Percentiles rank a stretch among this genome's conserved stretches.
phyloP scores from a whole-genome alignment of 2,797 vertebrate species.

The Gobionotothen gibberifrons region DNA sequence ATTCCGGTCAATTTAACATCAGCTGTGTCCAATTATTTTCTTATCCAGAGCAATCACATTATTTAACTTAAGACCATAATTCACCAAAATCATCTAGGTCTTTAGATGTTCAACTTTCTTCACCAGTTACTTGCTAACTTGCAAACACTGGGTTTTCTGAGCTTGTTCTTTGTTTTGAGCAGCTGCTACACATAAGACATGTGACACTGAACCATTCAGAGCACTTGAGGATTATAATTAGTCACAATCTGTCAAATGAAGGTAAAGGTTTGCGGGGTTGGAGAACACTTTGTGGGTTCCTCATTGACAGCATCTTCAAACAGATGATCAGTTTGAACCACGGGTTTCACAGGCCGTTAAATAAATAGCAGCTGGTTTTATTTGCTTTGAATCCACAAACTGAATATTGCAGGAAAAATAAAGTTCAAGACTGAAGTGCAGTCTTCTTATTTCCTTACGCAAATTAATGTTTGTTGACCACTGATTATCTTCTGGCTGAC shows the following conservation, averaged over 20 bases:
- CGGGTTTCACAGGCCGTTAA: too few species aligned
- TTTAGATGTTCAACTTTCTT: not conserved
- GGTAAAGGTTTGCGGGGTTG: too few species aligned
- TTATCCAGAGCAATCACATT: too few species aligned
- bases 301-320: too few species aligned
- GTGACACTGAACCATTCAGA: not conserved
- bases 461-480: conserved; percentile 19
- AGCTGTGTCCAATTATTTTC: too few species aligned
- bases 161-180: not conserved
- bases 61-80: conserved; percentile 1
- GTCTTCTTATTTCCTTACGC: conserved; percentile 7
- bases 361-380: not conserved
- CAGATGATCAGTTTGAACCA: too few species aligned
- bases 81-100: not conserved
- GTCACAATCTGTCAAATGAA: not conserved
- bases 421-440: conserved; percentile 16
- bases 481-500: conserved; percentile 33
- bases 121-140: not conserved
- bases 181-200: not conserved
- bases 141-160: too few species aligned
- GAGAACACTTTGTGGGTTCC: too few species aligned
- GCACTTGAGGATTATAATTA: not conserved
- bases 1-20: too few species aligned
- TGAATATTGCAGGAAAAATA: not conserved
- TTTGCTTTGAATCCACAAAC: not conserved